Base-by-base conservation (phyloP, 2,113 vertebrate species). In the Corythaeola cristata region DNA sequence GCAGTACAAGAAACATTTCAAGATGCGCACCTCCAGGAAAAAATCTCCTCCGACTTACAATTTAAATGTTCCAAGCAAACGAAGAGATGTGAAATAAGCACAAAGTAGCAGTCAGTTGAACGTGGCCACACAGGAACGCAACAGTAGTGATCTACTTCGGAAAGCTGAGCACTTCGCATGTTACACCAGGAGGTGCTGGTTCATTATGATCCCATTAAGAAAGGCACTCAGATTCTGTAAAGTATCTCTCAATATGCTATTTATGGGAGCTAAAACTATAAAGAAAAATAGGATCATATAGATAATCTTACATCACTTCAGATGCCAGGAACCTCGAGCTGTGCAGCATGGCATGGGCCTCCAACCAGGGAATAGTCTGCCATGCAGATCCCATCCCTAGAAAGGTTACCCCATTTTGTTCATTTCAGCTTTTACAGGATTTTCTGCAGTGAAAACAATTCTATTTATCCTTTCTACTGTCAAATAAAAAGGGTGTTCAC, bases 111-210 rank as follows among this genome's bases (percentile, higher is more conserved):
- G 58, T 19, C 37, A 20, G 77, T 4, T 53, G 50, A 74, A 41
- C 22, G 28, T 1, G 3, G 15, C 32, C 32, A 17, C 1, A 5
- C 24, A 32, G 30, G 12, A 82, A 53, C 37, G 47, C 53, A 71
- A 41, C 15, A 41, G 33, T 0, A 41, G 24, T 3, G 15, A 58
- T 33, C 15, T 5, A 35, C 71, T 26, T 2, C 1, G 7, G 24
- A 59, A 74, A 81, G 52, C 4, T 59, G 64, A 69, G 17, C 5
- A 15, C 55, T 79, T n/a, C 27, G 27, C 1, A 0, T 13, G 15
- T 49, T 84, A 39, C 23, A n/a, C 32, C 35, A 26, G 47, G 33
- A 74, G 23, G 41, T 49, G 13, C 6, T 62, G 49, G 30, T 3
- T 41, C 59, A 19, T 52, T 15, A 24, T 0, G 1, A 41, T 12